phyloP scores from a whole-genome alignment of 2,888 invertebrate genomes.

The Phalera bucephala region DNA sequence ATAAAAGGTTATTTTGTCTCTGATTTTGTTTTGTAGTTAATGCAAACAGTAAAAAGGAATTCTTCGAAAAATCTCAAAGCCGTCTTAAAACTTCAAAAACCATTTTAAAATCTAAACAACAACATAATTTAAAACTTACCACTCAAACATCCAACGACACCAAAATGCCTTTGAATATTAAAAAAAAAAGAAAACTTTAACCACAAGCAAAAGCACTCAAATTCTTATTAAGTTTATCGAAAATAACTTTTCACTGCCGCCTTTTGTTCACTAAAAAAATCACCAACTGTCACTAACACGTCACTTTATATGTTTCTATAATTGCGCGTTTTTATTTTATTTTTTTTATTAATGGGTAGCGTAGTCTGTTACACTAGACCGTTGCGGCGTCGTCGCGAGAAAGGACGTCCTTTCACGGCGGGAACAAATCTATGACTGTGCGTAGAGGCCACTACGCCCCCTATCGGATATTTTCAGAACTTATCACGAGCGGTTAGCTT shows the following conservation, averaged over 20 bases:
- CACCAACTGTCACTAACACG: neutral
- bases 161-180: neutral
- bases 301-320: neutral
- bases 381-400: neutral
- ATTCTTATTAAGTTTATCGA: neutral
- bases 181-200: neutral
- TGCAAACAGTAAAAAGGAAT: no score
- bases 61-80: no score
- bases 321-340: neutral
- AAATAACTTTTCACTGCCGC: neutral
- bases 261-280: neutral
- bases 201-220: neutral
- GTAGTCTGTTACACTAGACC: neutral
- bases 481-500: slow-evolving; percentile 23
- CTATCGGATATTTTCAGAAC: slow-evolving; percentile 33
- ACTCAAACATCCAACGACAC: neutral
- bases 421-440: slow-evolving; percentile 42
- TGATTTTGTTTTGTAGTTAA: no score
- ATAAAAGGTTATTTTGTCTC: no score
- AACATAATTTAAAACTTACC: neutral
- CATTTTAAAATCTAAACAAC: no score
- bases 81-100: no score
- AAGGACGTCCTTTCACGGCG: slow-evolving; percentile 37
- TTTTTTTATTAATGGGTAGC: neutral
- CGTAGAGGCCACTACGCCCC: slow-evolving; percentile 38